A percentile compares a stretch with the other conserved stretches of the same genome.
Conservation (phyloP, 2,113 vertebrate species). For the Carassius gibelio region DNA sequence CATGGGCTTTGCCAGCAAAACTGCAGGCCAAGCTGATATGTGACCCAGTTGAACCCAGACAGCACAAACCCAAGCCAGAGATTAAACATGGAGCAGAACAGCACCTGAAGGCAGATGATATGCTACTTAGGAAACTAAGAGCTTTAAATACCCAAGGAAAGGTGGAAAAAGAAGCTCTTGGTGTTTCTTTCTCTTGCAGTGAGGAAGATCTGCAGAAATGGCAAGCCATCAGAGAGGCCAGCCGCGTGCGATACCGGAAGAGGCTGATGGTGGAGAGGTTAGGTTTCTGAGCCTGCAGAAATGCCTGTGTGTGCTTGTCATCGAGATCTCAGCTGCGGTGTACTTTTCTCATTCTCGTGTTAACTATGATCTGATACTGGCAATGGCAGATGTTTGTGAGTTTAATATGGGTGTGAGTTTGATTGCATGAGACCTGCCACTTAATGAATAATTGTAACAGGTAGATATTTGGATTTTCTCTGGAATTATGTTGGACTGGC, state of each 20-base stretch:
- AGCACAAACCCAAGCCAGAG: slow-evolving; percentile 55
- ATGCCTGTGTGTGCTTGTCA: slow-evolving; percentile 41
- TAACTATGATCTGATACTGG: slow-evolving; percentile 18
- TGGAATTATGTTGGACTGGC: not conserved
- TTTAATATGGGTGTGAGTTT: slow-evolving; percentile 32
- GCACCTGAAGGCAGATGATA: slow-evolving; percentile 83
- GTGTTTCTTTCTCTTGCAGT: slow-evolving; percentile 82
- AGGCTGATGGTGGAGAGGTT: slow-evolving; percentile 91
- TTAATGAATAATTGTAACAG: slow-evolving; percentile 6
- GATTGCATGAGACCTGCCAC: slow-evolving; percentile 35
- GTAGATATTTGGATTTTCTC: not conserved
- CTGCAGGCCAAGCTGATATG: slow-evolving; percentile 88
- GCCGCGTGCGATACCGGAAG: slow-evolving; percentile 87
- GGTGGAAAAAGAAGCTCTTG: slow-evolving; percentile 69
- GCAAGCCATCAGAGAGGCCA: slow-evolving; percentile 90
- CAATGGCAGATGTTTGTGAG: slow-evolving; percentile 17
- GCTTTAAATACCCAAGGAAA: slow-evolving; percentile 72
- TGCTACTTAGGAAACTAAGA: slow-evolving; percentile 86
- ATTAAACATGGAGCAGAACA: slow-evolving; percentile 55
- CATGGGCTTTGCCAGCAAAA: slow-evolving; percentile 85
- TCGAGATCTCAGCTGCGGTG: not conserved
- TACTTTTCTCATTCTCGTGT: slow-evolving; percentile 4
- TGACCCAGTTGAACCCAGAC: slow-evolving; percentile 74
- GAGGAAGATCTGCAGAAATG: slow-evolving; percentile 86
- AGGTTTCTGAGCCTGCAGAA: slow-evolving; percentile 73